These are phyloP conservation scores for Rhynchonycteris naso DNA, from an alignment of 2,797 vertebrate species.

Conservation along the genomic window DNA sequence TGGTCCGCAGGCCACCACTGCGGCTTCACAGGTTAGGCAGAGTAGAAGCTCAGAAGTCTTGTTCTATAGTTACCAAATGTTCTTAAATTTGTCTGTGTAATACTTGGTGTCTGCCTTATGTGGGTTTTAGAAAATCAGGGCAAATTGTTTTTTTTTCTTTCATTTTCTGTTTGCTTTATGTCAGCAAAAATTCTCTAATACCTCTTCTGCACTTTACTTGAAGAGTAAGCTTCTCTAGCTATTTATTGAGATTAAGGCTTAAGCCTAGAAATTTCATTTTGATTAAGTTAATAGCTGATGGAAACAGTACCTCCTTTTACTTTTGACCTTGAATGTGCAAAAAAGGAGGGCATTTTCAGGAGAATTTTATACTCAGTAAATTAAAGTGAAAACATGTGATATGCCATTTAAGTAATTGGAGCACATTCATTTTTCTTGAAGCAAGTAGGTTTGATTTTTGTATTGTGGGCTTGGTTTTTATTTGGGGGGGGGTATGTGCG, in stretches of 20 bases:
- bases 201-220: conserved; percentile 51
- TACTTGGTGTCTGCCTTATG: conserved; percentile 33
- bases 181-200: conserved; percentile 59
- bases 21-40: not conserved
- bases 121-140: conserved; percentile 50
- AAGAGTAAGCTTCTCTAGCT: conserved; percentile 42
- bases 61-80: not conserved
- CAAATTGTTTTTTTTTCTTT: not conserved
- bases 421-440: conserved; percentile 18
- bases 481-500: not conserved
- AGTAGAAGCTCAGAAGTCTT: not conserved
- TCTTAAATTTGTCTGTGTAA: conserved; percentile 11
- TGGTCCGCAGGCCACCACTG: not conserved
- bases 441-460: conserved; percentile 2
- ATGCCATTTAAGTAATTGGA: not conserved
- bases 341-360: conserved; percentile 44
- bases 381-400: conserved; percentile 31
- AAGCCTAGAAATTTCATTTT: conserved; percentile 70
- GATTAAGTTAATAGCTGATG: conserved; percentile 74
- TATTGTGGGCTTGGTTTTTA: not conserved
- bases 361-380: conserved; percentile 19
- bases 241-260: conserved; percentile 73
- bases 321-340: conserved; percentile 71
- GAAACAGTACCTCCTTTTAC: conserved; percentile 80
- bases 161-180: conserved; percentile 55